These are phyloP conservation scores for Drosophila stalkeri DNA, from an alignment of 2,888 invertebrate species.

Conservation along the genomic window DNA sequence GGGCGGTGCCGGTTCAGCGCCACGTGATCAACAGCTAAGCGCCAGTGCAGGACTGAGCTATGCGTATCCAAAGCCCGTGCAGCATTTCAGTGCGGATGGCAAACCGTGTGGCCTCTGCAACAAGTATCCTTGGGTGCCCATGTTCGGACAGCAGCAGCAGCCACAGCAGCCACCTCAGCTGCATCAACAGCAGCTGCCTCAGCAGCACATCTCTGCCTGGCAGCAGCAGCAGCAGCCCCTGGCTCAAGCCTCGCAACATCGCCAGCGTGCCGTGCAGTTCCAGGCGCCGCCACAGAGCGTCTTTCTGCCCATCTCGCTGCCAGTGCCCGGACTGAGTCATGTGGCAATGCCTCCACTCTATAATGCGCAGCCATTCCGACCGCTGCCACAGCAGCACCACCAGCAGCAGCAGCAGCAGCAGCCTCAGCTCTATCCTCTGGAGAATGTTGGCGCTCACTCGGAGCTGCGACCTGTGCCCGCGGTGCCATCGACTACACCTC, in stretches of 20 bases:
- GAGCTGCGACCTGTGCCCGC: conserved; percentile 73
- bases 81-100: conserved; percentile 71
- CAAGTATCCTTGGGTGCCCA: conserved; percentile 92
- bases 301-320: conserved; percentile 86
- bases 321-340: conserved; percentile 88
- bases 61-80: conserved; percentile 70
- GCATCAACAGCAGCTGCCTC: conserved; percentile 54
- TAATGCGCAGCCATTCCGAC: conserved; percentile 87
- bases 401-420: conserved; percentile 62
- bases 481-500: conserved; percentile 42
- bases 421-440: conserved; percentile 52
- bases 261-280: conserved; percentile 60
- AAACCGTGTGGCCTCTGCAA: conserved; percentile 92
- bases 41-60: conserved; percentile 56
- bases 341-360: conserved; percentile 88
- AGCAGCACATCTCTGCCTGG: conserved; percentile 35
- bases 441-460: conserved; percentile 79
- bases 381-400: conserved; percentile 19
- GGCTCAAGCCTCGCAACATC: conserved; percentile 61
- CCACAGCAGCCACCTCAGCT: conserved; percentile 17
- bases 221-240: conserved; percentile 47
- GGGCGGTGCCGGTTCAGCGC: conserved; percentile 52
- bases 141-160: conserved; percentile 84
- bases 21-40: conserved; percentile 74
- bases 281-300: conserved; percentile 48